Evolutionary conservation across 2,113 vertebrate genomes (phyloP).

Genomic region (Regulus satrapa): DNA sequence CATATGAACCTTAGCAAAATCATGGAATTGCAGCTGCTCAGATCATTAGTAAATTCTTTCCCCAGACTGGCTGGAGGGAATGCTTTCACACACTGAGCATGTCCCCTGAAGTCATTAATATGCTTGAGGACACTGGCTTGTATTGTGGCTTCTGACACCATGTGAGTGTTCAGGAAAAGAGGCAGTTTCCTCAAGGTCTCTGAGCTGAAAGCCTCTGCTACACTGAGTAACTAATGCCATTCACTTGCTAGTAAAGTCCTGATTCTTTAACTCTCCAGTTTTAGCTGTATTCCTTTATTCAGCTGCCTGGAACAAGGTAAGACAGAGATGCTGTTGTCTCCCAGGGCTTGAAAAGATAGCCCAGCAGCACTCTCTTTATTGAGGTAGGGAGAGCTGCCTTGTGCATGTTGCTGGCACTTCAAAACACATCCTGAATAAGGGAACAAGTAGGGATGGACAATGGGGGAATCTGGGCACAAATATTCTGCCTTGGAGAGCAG

Average conservation of each 20-base stretch:
- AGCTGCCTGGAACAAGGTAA: background rate
- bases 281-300: background rate
- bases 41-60: background rate
- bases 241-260: background rate
- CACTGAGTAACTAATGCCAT: background rate
- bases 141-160: background rate
- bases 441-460: background rate
- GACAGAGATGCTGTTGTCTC: background rate
- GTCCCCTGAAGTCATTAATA: background rate
- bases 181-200: background rate
- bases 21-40: background rate
- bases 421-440: background rate
- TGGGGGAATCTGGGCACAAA: background rate
- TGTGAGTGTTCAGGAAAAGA: background rate
- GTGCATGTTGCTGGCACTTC: background rate
- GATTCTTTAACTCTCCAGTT: background rate
- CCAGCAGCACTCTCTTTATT: background rate
- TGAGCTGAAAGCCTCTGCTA: background rate
- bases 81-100: background rate
- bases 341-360: background rate
- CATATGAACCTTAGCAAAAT: background rate
- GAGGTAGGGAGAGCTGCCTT: background rate
- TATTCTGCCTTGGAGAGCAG: background rate
- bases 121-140: background rate
- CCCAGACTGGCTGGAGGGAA: background rate